phyloP scores from a whole-genome alignment of 2,888 invertebrate genomes.

The Heteromurus nitidus region DNA sequence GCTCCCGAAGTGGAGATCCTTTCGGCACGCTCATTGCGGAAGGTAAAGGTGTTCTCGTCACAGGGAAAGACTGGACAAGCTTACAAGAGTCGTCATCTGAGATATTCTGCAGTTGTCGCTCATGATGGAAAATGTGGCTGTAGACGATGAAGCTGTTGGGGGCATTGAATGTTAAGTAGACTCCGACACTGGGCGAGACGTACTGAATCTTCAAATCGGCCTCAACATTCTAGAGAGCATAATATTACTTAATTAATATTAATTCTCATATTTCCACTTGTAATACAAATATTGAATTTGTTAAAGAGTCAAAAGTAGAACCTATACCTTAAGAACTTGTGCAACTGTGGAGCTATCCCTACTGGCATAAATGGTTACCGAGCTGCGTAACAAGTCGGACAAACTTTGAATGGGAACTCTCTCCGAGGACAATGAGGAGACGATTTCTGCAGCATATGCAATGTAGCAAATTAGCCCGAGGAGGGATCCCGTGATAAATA shows the following conservation, averaged over 20 bases:
- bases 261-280: too few species aligned
- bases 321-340: slow-evolving; percentile 6
- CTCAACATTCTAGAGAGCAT: neutral
- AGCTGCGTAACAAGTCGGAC: slow-evolving; percentile 27
- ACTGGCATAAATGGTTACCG: slow-evolving; percentile 19
- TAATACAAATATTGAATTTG: too few species aligned
- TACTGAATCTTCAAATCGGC: neutral
- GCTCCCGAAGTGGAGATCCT: slow-evolving; percentile 24
- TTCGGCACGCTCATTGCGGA: slow-evolving; percentile 35
- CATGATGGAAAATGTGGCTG: slow-evolving; percentile 13
- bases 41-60: slow-evolving; percentile 1
- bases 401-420: slow-evolving; percentile 42
- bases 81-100: slow-evolving; percentile 8
- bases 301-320: too few species aligned
- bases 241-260: too few species aligned
- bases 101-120: neutral
- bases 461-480: slow-evolving; percentile 19
- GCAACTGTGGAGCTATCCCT: slow-evolving; percentile 36
- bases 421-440: slow-evolving; percentile 41
- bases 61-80: slow-evolving; percentile 19
- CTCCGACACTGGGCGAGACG: neutral
- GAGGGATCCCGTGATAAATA: slow-evolving; percentile 19
- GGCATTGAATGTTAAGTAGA: neutral
- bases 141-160: slow-evolving; percentile 13
- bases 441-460: slow-evolving; percentile 48